Evolutionary conservation across 2,797 vertebrate genomes (phyloP).

Genomic region (Danio albolineatus): DNA sequence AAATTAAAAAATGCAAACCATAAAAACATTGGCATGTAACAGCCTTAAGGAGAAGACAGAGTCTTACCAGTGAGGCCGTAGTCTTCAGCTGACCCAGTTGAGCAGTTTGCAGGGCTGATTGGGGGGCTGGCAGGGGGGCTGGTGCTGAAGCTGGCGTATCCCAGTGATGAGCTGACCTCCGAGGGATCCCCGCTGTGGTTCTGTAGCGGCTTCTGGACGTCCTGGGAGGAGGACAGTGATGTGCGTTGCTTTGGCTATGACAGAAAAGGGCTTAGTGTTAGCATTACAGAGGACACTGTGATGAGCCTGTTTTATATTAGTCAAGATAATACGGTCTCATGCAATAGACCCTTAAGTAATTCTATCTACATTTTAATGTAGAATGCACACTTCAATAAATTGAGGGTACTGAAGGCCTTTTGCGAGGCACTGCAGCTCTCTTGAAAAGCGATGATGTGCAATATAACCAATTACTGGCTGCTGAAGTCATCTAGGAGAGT

Average conservation of each 20-base stretch:
- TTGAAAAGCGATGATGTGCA: not conserved
- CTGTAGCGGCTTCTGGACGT: slow-evolving; percentile 85
- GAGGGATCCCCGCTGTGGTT: slow-evolving; percentile 94
- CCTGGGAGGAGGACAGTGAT: slow-evolving; percentile 92
- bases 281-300: not conserved
- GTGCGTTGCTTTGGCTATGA: slow-evolving; percentile 93
- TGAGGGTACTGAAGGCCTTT: not conserved
- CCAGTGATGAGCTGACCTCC: slow-evolving; percentile 91
- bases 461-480: not conserved
- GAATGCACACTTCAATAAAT: not conserved
- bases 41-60: not conserved
- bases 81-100: slow-evolving; percentile 85
- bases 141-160: slow-evolving; percentile 89
- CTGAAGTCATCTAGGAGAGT: not conserved
- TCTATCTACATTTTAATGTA: not conserved
- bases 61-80: slow-evolving; percentile 82
- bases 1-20: too few relatives aligned
- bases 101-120: slow-evolving; percentile 88
- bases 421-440: not conserved
- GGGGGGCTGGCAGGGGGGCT: slow-evolving; percentile 87
- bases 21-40: too few relatives aligned
- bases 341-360: not conserved
- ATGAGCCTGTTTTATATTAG: not conserved
- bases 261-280: slow-evolving; percentile 39
- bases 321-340: not conserved